Conservation (phyloP, 1,140 invertebrate genomes). For the Panagrolaimus sp. region DNA sequence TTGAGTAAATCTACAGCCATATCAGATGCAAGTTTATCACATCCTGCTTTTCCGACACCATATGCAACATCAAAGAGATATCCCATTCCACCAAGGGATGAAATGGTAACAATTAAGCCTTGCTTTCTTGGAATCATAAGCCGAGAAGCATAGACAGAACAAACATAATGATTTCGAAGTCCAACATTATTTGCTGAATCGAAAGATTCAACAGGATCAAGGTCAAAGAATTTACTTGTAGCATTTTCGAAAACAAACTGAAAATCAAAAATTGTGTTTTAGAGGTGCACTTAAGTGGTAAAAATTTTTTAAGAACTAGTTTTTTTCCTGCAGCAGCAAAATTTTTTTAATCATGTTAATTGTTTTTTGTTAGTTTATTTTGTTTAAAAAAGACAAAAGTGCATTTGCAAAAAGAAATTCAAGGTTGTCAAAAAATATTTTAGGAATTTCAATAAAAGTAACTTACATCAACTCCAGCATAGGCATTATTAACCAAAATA, state of each 20-base stretch:
- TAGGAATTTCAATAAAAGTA: conserved; percentile 8
- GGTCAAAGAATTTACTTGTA: conserved; percentile 58
- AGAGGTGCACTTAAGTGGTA: too few relatives aligned
- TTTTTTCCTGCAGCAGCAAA: too few relatives aligned
- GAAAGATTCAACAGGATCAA: conserved; percentile 24
- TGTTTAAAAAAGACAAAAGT: neutral
- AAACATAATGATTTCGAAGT: conserved; percentile 35
- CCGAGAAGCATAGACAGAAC: conserved; percentile 26
- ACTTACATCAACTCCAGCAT: conserved; percentile 59
- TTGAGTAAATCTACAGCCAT: conserved; percentile 60
- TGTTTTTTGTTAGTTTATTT: too few relatives aligned
- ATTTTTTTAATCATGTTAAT: too few relatives aligned
- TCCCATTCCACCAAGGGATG: conserved; percentile 60
- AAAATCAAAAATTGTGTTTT: neutral
- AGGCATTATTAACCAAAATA: conserved; percentile 63
- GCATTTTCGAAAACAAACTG: conserved; percentile 18
- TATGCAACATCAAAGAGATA: conserved; percentile 62
- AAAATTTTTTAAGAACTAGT: too few relatives aligned
- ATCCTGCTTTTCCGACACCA: conserved; percentile 61
- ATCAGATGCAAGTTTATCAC: conserved; percentile 61
- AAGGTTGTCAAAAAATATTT: neutral
- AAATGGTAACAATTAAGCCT: conserved; percentile 61
- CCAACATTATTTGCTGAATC: conserved; percentile 35
- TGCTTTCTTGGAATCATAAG: conserved; percentile 30
- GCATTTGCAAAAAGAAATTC: conserved; percentile 38